Evolutionary conservation across 2,113 vertebrate species (phyloP), one percentile per base, ranked within the genome.

Genomic region (Neogobius melanostomus): DNA sequence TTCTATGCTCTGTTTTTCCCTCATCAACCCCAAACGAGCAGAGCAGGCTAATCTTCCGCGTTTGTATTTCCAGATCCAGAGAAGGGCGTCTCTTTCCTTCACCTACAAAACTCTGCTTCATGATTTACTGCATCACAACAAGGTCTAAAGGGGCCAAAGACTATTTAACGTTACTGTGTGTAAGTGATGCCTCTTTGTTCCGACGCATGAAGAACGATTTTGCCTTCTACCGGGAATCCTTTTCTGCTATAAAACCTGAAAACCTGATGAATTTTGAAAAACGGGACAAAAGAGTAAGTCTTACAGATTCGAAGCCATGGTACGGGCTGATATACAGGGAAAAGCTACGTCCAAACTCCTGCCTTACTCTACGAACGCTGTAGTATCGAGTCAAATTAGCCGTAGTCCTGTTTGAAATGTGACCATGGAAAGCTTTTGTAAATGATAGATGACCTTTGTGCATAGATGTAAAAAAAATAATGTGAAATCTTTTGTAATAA

Each of bases 381-480:
- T 67, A 66, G 65, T n/a, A 1, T 47, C 47, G 0, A 9, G 6
- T 46, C 65, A 46, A 12, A 47, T 45, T 78, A 69, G 65, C 76
- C 2, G 56, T 77, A 70, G 21, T 73, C 76, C 76, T 15, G 56
- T 77, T 77, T 73, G 5, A 70, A 71, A 76, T 74, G 80, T 85
- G 76, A 76, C 77, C 71, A 84, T 74, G 54, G 80, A 61, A 49
- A 69, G 65, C 71, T 80, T 2, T 76, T 74, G 78, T 71, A 59
- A 80, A 45, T 69, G 66, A 74, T 80, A 82, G 79, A 75, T n/a
- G 65, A 56, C 62, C 45, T 3, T n/a, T 82, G 84, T 89, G 82
- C 64, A 84, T 85, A 89, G 76, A 77, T 86, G 79, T 87, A 82
- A 70, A 82, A 70, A n/a, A 85, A 64, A 76, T 15, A 64, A 47